These are phyloP conservation scores for Rhegmatorhina hoffmannsi DNA, from an alignment of 2,113 vertebrate species.

Conservation along the genomic window DNA sequence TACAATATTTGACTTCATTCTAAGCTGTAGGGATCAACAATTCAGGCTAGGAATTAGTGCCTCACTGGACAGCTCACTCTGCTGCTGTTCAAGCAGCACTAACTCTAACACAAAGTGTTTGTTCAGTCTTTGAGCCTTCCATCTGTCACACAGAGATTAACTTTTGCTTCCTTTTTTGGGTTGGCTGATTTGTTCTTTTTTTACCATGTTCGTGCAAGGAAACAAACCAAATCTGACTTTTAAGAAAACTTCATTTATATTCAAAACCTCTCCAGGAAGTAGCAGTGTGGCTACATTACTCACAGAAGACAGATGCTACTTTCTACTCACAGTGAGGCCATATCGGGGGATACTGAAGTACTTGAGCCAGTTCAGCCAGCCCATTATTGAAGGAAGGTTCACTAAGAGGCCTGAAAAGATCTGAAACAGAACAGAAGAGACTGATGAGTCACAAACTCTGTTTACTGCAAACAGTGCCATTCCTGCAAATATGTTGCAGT, in stretches of 20 bases:
- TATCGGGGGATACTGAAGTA: constrained; percentile 74
- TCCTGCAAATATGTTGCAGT: background rate
- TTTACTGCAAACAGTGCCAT: background rate
- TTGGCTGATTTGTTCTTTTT: background rate
- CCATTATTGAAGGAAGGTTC: constrained; percentile 69
- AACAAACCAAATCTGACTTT: background rate
- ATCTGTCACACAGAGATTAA: background rate
- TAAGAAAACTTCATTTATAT: background rate
- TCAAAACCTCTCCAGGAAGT: background rate
- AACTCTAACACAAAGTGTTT: background rate
- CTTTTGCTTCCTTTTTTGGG: background rate
- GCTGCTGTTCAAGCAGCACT: background rate
- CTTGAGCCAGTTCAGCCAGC: constrained; percentile 72
- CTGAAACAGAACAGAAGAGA: constrained; percentile 42
- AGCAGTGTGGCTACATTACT: background rate
- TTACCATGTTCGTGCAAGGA: background rate
- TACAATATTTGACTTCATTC: background rate
- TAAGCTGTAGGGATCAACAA: background rate
- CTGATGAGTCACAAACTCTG: background rate
- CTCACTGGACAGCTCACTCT: background rate
- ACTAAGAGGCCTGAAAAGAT: constrained; percentile 74
- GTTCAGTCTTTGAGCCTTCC: background rate
- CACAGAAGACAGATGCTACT: background rate
- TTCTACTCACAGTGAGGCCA: constrained; percentile 65
- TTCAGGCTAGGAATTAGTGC: background rate